phyloP scores from a whole-genome alignment of 1,140 invertebrate genomes.

The Magallana angulata region DNA sequence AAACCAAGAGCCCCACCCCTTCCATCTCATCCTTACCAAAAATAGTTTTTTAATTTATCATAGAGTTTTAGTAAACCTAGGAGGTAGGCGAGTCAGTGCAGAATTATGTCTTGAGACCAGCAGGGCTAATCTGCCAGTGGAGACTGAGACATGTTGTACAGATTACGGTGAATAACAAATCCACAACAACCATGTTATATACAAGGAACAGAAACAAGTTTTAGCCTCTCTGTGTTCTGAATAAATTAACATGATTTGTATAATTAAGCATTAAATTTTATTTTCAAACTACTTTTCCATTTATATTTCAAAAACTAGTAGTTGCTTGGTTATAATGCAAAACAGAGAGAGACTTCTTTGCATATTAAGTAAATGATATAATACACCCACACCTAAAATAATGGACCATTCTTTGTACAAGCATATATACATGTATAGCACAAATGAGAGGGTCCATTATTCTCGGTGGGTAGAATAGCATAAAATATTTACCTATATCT shows the following conservation, averaged over 20 bases:
- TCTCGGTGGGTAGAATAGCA: background rate
- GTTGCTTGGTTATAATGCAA: too few relatives aligned
- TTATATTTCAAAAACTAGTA: too few relatives aligned
- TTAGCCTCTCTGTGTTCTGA: background rate
- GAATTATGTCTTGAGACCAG: slow-evolving; percentile 95
- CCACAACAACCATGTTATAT: background rate
- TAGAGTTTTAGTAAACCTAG: too few relatives aligned
- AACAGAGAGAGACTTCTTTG: too few relatives aligned
- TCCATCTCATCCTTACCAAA: too few relatives aligned
- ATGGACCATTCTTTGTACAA: too few relatives aligned
- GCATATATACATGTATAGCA: too few relatives aligned
- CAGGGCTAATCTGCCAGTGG: slow-evolving; percentile 98
- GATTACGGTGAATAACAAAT: slow-evolving; percentile 65
- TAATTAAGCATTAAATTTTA: background rate
- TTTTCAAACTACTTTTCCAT: too few relatives aligned
- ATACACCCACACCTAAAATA: too few relatives aligned
- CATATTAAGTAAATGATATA: too few relatives aligned
- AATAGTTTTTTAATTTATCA: too few relatives aligned
- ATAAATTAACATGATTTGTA: background rate
- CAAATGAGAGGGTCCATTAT: background rate
- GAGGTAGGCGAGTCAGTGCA: background rate
- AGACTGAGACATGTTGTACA: slow-evolving; percentile 92
- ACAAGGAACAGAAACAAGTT: background rate
- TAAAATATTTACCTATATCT: slow-evolving; percentile 86
- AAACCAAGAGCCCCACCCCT: too few relatives aligned